A percentile compares a stretch with the other conserved stretches of the same genome.
These are phyloP conservation scores for Gymnoscopelus microlampas DNA, from an alignment of 2,797 vertebrate species.

Conservation along the genomic window DNA sequence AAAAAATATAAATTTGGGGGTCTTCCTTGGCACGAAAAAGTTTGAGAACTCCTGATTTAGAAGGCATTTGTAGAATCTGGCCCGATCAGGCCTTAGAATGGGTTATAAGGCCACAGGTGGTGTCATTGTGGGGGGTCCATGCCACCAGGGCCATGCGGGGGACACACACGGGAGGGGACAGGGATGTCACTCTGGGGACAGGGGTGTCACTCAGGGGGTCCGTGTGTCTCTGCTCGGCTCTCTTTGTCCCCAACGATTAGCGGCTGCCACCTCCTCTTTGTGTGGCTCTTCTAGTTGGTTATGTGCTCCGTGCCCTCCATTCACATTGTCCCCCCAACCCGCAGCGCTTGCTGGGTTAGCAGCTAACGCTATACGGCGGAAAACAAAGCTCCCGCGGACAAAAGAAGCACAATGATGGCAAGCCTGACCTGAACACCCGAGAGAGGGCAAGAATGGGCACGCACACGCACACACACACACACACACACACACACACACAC, in stretches of 20 bases:
- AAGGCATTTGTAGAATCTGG: too few species aligned
- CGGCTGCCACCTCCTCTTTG: slow-evolving; percentile 58
- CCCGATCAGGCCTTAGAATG: too few species aligned
- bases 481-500: background rate
- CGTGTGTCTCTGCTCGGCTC: slow-evolving; percentile 17
- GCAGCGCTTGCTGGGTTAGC: slow-evolving; percentile 36
- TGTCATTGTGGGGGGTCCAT: too few species aligned
- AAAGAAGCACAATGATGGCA: slow-evolving; percentile 61
- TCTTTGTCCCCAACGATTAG: slow-evolving; percentile 61
- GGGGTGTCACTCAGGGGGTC: background rate
- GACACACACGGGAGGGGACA: too few species aligned
- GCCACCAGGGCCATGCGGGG: too few species aligned
- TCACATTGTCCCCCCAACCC: slow-evolving; percentile 50
- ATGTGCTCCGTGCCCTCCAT: slow-evolving; percentile 43
- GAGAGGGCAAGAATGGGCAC: slow-evolving; percentile 56
- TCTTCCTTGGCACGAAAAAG: too few species aligned
- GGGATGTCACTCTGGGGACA: too few species aligned
- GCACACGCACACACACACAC: slow-evolving; percentile 4
- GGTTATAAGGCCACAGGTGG: too few species aligned
- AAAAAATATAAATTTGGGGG: too few species aligned
- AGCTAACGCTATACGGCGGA: slow-evolving; percentile 22
- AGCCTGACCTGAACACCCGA: slow-evolving; percentile 55
- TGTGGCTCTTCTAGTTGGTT: slow-evolving; percentile 53
- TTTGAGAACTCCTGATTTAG: too few species aligned
- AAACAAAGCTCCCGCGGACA: slow-evolving; percentile 65